A percentile compares a stretch with the other conserved stretches of the same genome.
These are phyloP conservation scores for Hermetia illucens DNA, from an alignment of 1,140 invertebrate species.

Conservation along the genomic window DNA sequence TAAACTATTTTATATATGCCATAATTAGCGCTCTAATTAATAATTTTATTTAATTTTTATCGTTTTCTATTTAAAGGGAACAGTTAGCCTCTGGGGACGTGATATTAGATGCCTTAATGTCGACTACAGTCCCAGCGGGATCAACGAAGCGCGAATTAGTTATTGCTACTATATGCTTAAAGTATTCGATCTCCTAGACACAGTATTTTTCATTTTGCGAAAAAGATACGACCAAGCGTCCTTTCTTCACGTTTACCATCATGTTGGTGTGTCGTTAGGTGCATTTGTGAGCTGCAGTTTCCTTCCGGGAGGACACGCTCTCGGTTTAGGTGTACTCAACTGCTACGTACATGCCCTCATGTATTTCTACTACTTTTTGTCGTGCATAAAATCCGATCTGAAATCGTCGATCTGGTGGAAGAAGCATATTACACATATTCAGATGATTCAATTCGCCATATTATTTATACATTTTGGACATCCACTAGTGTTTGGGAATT, in stretches of 20 bases:
- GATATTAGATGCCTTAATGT: too few relatives aligned
- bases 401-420: slow-evolving; percentile 70
- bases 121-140: too few relatives aligned
- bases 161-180: slow-evolving; percentile 33
- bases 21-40: too few relatives aligned
- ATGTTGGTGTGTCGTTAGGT: slow-evolving; percentile 43
- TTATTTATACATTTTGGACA: slow-evolving; percentile 52
- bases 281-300: slow-evolving; percentile 4
- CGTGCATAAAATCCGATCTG: slow-evolving; percentile 45
- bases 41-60: too few relatives aligned
- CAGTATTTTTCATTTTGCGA: slow-evolving; percentile 55
- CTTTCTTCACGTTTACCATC: slow-evolving; percentile 69
- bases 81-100: too few relatives aligned
- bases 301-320: slow-evolving; percentile 47
- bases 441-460: slow-evolving; percentile 60
- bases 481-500: slow-evolving; percentile 50
- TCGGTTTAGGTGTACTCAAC: slow-evolving; percentile 57
- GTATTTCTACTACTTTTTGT: slow-evolving; percentile 63
- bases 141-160: background rate
- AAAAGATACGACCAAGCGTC: slow-evolving; percentile 65
- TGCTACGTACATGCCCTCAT: slow-evolving; percentile 64
- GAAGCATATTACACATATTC: slow-evolving; percentile 63
- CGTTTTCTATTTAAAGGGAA: too few relatives aligned
- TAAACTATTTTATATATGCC: too few relatives aligned
- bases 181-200: slow-evolving; percentile 37